phyloP scores from a whole-genome alignment of 2,113 vertebrate species.

The Neolamprologus fasciatus region DNA sequence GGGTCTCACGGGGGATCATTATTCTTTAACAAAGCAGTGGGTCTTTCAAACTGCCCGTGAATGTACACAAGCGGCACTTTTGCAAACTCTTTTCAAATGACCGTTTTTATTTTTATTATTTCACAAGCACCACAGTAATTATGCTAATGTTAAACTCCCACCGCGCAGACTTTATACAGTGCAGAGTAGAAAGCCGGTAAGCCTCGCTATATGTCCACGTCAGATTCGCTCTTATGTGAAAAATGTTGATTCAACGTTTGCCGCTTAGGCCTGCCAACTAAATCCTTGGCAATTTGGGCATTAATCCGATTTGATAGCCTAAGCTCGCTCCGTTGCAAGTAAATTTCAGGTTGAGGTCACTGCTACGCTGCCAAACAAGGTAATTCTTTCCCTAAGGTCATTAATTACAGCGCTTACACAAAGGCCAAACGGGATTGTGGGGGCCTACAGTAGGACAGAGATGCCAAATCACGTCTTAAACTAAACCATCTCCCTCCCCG shows the following conservation, averaged over 20 bases:
- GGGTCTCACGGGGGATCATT: constrained; percentile 50
- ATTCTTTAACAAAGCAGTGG: constrained; percentile 29
- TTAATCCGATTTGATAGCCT: constrained; percentile 7
- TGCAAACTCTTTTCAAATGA: background rate
- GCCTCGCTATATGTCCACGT: background rate
- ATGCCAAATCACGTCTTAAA: constrained; percentile 9
- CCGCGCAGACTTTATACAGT: background rate
- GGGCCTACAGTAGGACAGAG: background rate
- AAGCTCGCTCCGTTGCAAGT: background rate
- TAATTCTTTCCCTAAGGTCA: constrained; percentile 14
- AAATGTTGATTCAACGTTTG: background rate
- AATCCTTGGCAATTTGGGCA: background rate
- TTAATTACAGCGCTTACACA: constrained; percentile 22
- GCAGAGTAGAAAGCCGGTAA: background rate
- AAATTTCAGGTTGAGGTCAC: background rate
- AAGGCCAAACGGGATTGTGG: constrained; percentile 10
- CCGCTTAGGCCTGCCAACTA: background rate
- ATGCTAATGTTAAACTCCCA: background rate
- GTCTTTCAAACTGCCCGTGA: background rate
- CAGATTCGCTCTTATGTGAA: background rate
- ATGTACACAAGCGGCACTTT: background rate
- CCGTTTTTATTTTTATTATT: background rate
- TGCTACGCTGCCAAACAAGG: constrained; percentile 4
- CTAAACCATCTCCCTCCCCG: background rate
- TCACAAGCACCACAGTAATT: background rate